Conservation (phyloP, 2,113 vertebrate species). For the Anser brachyrhynchus region DNA sequence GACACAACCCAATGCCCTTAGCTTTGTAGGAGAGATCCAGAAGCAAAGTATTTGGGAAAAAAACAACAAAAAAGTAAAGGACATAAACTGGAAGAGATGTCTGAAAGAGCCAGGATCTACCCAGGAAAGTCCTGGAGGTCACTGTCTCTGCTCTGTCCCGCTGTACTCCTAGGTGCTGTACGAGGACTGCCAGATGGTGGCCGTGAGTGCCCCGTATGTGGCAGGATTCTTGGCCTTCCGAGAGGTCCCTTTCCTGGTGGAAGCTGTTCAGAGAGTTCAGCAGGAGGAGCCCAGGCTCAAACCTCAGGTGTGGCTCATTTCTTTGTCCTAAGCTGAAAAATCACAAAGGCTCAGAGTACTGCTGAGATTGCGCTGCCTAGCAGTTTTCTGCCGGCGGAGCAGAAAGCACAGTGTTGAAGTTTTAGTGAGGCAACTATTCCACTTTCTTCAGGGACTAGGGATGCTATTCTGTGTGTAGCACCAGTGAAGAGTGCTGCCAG, state of each 20-base stretch:
- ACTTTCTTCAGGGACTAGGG: not conserved
- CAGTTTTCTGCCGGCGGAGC: fast-evolving
- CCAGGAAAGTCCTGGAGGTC: not conserved
- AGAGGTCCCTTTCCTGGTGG: slow-evolving; percentile 86
- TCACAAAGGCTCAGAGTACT: not conserved
- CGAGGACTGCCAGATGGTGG: slow-evolving; percentile 87
- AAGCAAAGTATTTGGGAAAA: not conserved
- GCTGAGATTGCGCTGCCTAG: not conserved
- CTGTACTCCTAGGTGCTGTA: slow-evolving; percentile 83
- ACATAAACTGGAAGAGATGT: not conserved
- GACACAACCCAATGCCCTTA: not conserved
- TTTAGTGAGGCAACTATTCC: fast-evolving
- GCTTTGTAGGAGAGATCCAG: not conserved
- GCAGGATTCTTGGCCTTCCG: slow-evolving; percentile 93
- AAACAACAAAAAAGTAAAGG: not conserved
- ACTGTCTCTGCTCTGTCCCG: not conserved
- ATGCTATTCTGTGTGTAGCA: fast-evolving
- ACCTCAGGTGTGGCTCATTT: slow-evolving; percentile 82
- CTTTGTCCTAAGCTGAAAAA: fast-evolving
- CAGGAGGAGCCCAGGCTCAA: slow-evolving; percentile 72
- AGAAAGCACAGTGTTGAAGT: fast-evolving
- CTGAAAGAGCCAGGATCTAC: fast-evolving
- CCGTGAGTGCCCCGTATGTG: slow-evolving; percentile 84
- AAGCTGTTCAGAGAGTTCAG: slow-evolving; percentile 81
- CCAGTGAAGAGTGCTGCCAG: not conserved